These are phyloP conservation scores for Drosophila suboccidentalis DNA, from an alignment of 2,888 invertebrate species.

Conservation along the genomic window DNA sequence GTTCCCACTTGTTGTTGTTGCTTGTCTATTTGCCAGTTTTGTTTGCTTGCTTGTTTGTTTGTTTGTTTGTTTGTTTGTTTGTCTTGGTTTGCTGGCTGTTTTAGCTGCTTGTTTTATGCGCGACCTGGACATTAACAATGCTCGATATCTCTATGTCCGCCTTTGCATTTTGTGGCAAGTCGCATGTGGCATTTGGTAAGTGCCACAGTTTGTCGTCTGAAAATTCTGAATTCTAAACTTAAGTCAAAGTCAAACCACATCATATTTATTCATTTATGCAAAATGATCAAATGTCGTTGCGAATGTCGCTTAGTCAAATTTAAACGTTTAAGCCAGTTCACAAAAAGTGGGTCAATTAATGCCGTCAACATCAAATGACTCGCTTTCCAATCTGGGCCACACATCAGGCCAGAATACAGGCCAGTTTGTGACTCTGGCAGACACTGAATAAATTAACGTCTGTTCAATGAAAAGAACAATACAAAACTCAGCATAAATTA, in stretches of 20 bases:
- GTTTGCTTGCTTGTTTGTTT: slow-evolving; percentile 46
- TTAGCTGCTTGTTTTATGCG: slow-evolving; percentile 74
- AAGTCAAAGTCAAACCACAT: slow-evolving; percentile 30
- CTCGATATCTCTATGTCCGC: slow-evolving; percentile 55
- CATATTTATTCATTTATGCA: slow-evolving; percentile 74
- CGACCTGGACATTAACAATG: slow-evolving; percentile 71
- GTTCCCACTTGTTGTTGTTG: slow-evolving; percentile 30
- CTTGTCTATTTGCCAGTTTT: slow-evolving; percentile 56
- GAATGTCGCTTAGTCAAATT: slow-evolving; percentile 72
- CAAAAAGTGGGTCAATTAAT: slow-evolving; percentile 60
- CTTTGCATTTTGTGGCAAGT: slow-evolving; percentile 21
- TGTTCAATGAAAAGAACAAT: slow-evolving; percentile 22
- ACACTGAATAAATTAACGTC: slow-evolving; percentile 46
- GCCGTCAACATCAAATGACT: slow-evolving; percentile 52
- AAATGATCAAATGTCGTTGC: slow-evolving; percentile 33
- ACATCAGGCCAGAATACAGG: slow-evolving; percentile 30
- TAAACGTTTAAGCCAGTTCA: slow-evolving; percentile 62
- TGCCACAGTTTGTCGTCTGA: neutral
- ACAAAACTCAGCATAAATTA: slow-evolving; percentile 27
- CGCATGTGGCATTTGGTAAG: slow-evolving; percentile 9
- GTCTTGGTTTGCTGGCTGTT: slow-evolving; percentile 43
- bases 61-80: slow-evolving; percentile 50
- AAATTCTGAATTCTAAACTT: slow-evolving; percentile 20
- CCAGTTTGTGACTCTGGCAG: slow-evolving; percentile 2
- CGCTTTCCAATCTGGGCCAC: slow-evolving; percentile 6